Percentiles rank a stretch among this genome's conserved stretches.
phyloP scores from a whole-genome alignment of 2,797 vertebrate species.

The Phoxinus dragarum region DNA sequence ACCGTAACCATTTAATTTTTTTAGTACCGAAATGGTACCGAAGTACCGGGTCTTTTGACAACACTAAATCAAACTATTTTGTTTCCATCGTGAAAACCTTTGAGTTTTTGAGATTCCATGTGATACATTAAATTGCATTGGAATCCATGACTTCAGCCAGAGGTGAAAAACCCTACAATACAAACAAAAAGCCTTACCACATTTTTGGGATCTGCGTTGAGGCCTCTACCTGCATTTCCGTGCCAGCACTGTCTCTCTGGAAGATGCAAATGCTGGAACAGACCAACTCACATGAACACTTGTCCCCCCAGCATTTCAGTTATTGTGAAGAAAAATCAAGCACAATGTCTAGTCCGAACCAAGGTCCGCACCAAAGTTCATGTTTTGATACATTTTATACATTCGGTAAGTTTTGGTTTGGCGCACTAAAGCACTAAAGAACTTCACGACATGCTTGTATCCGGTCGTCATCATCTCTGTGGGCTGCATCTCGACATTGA shows the following conservation, averaged over 20 bases:
- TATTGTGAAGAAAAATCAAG: not conserved
- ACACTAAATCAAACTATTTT: not conserved
- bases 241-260: constrained; percentile 92
- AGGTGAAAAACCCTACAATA: not conserved
- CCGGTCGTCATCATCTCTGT: too few relatives aligned
- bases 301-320: not conserved
- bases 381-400: too few relatives aligned
- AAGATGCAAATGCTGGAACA: constrained; percentile 78
- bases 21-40: too few relatives aligned
- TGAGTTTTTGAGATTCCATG: not conserved
- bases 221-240: constrained; percentile 88
- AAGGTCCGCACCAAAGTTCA: too few relatives aligned
- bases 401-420: too few relatives aligned
- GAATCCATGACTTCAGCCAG: not conserved
- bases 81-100: not conserved
- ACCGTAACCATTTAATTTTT: too few relatives aligned
- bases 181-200: constrained; percentile 83
- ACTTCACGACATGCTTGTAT: too few relatives aligned
- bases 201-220: constrained; percentile 93
- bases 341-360: too few relatives aligned
- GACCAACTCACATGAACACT: not conserved
- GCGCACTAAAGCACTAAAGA: too few relatives aligned
- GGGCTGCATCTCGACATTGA: too few relatives aligned
- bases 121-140: not conserved
- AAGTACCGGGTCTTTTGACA: too few relatives aligned